Evolutionary conservation across 2,113 vertebrate genomes (phyloP), one percentile per base, ranked within the genome.

Genomic region (Peucedramus taeniatus): DNA sequence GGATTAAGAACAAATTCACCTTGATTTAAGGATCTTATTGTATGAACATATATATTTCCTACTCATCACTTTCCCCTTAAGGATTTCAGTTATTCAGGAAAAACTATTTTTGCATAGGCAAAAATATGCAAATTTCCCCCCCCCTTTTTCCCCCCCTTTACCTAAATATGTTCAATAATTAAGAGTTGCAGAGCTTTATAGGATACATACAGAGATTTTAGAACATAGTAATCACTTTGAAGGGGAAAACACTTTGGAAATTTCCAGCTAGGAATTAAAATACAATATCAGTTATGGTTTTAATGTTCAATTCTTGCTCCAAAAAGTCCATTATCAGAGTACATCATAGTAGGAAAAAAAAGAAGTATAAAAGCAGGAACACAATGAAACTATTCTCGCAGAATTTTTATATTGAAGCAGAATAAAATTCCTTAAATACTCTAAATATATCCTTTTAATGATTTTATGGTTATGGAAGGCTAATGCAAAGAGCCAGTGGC

Each of bases 381-480:
- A n/a, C 1, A 54, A 24, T 49, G 61, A 64, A 59, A 35, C 2
- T 56, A 21, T 51, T 79, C 8, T 51, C 0, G 0, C 3, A 56
- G 10, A 57, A 40, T n/a, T 82, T 82, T 91, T 81, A 27, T 65
- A 51, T 10, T 50, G 27, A 65, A 71, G 37, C 4, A 53, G 22
- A 64, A 61, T 70, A 37, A 72, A 45, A 6, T 65, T 92, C 8
- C 13, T 66, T 27, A 75, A 63, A n/a, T 4, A n/a, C 5, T 14
- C 18, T 45, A 83, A 87, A 57, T 31, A 35, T 16, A 56, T 12
- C 15, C 2, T 68, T 11, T 74, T 72, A 15, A 42, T 72, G 17
- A 45, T 5, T 75, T 85, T 17, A 44, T 72, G 24, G 19, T 22
- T 88, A 42, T 54, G 27, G 10, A 85, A 87, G 24, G 22, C 13